These are phyloP conservation scores for Dasyornis broadbenti DNA, from an alignment of 2,113 vertebrate genomes.

Conservation along the genomic window DNA sequence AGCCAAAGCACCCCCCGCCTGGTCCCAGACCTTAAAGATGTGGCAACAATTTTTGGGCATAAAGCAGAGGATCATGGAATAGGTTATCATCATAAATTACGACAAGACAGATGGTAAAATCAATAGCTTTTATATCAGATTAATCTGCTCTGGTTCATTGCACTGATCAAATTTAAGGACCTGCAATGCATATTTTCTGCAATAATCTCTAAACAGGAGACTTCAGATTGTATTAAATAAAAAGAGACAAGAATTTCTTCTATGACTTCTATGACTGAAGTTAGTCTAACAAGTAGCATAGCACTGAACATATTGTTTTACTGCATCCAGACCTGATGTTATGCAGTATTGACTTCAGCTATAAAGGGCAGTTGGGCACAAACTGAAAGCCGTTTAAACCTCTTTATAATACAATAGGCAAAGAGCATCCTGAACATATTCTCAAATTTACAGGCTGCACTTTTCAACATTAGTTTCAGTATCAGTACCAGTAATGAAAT, in stretches of 20 bases:
- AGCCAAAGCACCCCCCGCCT: too few relatives aligned
- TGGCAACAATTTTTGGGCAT: not conserved
- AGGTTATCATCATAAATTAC: not conserved
- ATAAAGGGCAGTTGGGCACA: not conserved
- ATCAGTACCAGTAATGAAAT: not conserved
- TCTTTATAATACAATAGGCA: not conserved
- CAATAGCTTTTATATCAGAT: conserved; percentile 14
- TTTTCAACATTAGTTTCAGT: not conserved
- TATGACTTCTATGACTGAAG: not conserved
- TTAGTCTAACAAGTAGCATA: not conserved
- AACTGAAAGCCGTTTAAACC: not conserved
- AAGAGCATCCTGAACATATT: not conserved
- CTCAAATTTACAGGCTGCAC: not conserved
- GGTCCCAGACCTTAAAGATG: accelerated
- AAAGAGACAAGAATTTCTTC: not conserved
- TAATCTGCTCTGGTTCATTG: not conserved
- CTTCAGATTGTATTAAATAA: conserved; percentile 1
- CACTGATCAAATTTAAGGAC: conserved; percentile 11
- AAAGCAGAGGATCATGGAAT: not conserved
- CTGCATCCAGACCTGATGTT: not conserved
- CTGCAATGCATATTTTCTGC: not conserved
- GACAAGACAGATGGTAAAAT: not conserved
- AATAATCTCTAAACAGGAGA: not conserved
- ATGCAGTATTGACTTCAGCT: not conserved
- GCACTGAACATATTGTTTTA: not conserved